Conservation (phyloP, 2,888 invertebrate species). For the Calameuta pallipes region DNA sequence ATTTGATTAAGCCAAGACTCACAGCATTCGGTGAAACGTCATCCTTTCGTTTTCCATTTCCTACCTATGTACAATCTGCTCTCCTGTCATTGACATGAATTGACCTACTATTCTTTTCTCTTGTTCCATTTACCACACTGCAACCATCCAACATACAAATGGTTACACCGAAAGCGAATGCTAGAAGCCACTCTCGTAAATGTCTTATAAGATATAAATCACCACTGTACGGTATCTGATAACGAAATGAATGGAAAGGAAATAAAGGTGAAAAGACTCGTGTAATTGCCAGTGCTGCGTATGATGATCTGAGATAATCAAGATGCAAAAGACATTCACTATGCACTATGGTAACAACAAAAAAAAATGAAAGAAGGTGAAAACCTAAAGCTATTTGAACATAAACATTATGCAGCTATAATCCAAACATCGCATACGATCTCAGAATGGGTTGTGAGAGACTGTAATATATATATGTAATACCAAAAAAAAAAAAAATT, state of each 20-base stretch:
- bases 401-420: neutral
- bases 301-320: slow-evolving; percentile 29
- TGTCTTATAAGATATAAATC: neutral
- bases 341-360: slow-evolving; percentile 23
- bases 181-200: slow-evolving; percentile 22
- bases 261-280: neutral
- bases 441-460: neutral
- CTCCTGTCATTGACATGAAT: neutral
- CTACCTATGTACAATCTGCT: neutral
- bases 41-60: neutral
- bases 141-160: slow-evolving; percentile 27
- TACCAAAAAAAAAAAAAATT: neutral
- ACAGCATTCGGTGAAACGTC: neutral
- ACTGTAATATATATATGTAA: neutral
- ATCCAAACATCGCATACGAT: neutral
- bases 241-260: neutral
- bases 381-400: neutral
- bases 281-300: slow-evolving; percentile 10
- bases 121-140: slow-evolving; percentile 15
- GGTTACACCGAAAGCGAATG: slow-evolving; percentile 31
- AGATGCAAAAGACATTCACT: slow-evolving; percentile 42
- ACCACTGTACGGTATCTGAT: neutral
- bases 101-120: neutral
- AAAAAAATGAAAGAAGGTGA: neutral
- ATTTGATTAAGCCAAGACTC: neutral